These are phyloP conservation scores for Drosophila neonasuta DNA, from an alignment of 2,888 invertebrate genomes.

Conservation along the genomic window DNA sequence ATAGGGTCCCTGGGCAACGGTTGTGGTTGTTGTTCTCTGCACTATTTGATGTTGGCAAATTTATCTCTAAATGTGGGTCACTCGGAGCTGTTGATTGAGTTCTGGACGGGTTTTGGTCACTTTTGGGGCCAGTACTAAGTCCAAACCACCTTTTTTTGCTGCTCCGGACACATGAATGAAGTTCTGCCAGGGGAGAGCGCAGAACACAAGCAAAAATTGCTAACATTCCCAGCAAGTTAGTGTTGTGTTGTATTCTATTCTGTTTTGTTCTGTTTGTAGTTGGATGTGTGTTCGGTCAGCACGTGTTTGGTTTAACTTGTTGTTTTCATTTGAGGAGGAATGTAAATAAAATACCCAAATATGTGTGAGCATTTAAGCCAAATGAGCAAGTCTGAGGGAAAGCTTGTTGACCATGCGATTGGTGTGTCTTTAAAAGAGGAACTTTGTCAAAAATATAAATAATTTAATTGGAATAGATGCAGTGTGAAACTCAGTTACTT, in stretches of 20 bases:
- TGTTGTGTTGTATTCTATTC: constrained; percentile 13
- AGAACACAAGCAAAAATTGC: constrained; percentile 31
- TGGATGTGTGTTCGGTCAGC: constrained; percentile 17
- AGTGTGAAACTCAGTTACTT: neutral
- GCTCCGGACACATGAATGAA: constrained; percentile 25
- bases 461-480: neutral
- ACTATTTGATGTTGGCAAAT: constrained; percentile 65
- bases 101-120: constrained; percentile 49
- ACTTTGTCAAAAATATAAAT: neutral
- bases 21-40: constrained; percentile 34
- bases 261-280: constrained; percentile 13
- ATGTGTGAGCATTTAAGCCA: constrained; percentile 21
- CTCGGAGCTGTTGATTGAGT: constrained; percentile 67
- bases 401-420: neutral
- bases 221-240: constrained; percentile 28
- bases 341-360: constrained; percentile 36
- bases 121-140: constrained; percentile 22
- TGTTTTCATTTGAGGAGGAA: constrained; percentile 23
- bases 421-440: neutral
- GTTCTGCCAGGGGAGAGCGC: constrained; percentile 22
- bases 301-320: constrained; percentile 37
- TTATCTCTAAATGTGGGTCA: constrained; percentile 70
- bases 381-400: constrained; percentile 10
- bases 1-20: constrained; percentile 24
- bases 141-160: neutral